phyloP scores from a whole-genome alignment of 2,797 vertebrate genomes.

The Sebastes flavidus region DNA sequence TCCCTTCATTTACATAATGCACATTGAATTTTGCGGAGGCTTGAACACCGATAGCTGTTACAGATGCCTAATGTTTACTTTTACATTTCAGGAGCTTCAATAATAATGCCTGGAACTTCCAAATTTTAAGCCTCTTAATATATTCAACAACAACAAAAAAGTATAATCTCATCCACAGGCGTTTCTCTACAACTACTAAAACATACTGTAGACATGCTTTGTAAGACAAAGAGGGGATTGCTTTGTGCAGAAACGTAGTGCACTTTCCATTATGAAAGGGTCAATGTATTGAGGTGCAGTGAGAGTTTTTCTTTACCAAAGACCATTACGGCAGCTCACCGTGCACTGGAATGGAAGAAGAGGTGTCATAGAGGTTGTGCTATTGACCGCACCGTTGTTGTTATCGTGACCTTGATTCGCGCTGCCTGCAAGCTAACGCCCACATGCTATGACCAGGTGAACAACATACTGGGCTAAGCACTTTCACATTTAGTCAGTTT shows the following conservation, averaged over 20 bases:
- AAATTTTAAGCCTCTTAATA: neutral
- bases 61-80: neutral
- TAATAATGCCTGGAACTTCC: too few relatives aligned
- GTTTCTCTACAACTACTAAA: neutral
- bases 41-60: neutral
- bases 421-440: neutral
- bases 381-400: neutral
- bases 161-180: neutral
- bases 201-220: neutral
- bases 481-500: neutral
- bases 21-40: neutral
- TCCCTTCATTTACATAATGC: neutral
- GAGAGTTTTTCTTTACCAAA: neutral
- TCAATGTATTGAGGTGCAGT: neutral
- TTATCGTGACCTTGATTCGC: neutral
- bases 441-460: neutral
- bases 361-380: neutral
- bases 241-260: neutral
- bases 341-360: neutral
- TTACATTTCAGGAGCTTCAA: neutral
- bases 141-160: neutral
- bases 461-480: neutral
- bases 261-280: neutral
- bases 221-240: neutral
- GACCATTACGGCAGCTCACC: neutral